phyloP scores from a whole-genome alignment of 2,797 vertebrate genomes.

The Varecia variegata region DNA sequence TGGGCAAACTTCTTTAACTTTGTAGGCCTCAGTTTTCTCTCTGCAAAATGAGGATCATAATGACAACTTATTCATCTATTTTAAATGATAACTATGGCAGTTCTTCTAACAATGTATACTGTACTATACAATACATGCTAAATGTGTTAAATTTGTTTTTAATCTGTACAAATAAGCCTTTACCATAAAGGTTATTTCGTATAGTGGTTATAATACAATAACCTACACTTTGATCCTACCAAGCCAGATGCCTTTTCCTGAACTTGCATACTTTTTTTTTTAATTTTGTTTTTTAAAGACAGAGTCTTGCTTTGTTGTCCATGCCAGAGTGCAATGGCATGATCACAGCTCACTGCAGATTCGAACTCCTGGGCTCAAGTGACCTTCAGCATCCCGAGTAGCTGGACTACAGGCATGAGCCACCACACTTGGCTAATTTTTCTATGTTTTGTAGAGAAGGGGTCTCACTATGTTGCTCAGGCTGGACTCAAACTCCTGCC shows the following conservation, averaged over 20 bases:
- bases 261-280: neutral
- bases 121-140: neutral
- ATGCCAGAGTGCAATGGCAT: neutral
- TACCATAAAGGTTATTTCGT: neutral
- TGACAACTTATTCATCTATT: neutral
- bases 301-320: neutral
- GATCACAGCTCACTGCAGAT: neutral
- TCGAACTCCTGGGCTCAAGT: neutral
- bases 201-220: neutral
- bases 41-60: neutral
- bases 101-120: neutral
- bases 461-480: neutral
- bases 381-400: too few relatives aligned
- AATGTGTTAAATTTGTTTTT: slow-evolving; percentile 6
- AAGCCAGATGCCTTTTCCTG: neutral
- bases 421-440: neutral
- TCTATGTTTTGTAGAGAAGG: neutral
- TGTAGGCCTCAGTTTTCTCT: neutral
- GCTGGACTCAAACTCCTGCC: neutral
- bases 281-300: neutral
- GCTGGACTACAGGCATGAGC: neutral
- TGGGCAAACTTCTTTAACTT: slow-evolving; percentile 22
- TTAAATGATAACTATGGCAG: slow-evolving; percentile 26
- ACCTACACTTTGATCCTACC: neutral
- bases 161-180: slow-evolving; percentile 25